Conservation (phyloP, 2,888 invertebrate genomes). For the Agrotis exclamationis region DNA sequence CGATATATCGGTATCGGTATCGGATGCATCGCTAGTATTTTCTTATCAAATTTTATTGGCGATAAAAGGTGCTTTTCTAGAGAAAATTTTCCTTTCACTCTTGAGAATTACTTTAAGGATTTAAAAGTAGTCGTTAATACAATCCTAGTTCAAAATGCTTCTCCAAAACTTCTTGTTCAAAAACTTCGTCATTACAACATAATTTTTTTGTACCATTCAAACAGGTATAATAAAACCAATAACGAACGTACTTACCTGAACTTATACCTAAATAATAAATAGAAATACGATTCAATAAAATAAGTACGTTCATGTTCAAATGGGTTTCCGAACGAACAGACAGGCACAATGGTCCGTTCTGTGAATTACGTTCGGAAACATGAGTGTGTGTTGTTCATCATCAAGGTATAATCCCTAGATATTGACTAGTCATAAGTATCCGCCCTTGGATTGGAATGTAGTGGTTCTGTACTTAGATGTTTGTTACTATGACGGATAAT, state of each 20-base stretch:
- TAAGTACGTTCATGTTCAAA: conserved; percentile 13
- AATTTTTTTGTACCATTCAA: too few species aligned
- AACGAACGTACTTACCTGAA: too few species aligned
- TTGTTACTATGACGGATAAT: too few species aligned
- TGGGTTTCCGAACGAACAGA: background rate
- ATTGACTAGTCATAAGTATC: conserved; percentile 9
- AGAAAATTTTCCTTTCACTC: conserved; percentile 9
- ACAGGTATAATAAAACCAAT: too few species aligned
- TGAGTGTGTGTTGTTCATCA: conserved; percentile 35
- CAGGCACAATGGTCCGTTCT: conserved; percentile 25
- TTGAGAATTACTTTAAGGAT: conserved; percentile 1
- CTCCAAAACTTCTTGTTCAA: too few species aligned
- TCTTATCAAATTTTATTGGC: conserved; percentile 28
- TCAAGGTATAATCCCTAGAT: conserved; percentile 40
- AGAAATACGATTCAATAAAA: background rate
- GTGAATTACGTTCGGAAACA: conserved; percentile 17
- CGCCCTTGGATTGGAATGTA: conserved; percentile 24
- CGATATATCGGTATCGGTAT: too few species aligned
- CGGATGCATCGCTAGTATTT: too few species aligned
- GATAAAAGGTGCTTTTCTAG: conserved; percentile 16
- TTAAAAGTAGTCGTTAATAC: too few species aligned
- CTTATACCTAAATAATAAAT: background rate
- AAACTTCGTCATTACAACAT: too few species aligned
- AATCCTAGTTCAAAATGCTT: too few species aligned
- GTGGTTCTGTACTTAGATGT: conserved; percentile 9